Evolutionary conservation across 2,888 invertebrate genomes (phyloP).

Genomic region (Polymixis flavicincta): DNA sequence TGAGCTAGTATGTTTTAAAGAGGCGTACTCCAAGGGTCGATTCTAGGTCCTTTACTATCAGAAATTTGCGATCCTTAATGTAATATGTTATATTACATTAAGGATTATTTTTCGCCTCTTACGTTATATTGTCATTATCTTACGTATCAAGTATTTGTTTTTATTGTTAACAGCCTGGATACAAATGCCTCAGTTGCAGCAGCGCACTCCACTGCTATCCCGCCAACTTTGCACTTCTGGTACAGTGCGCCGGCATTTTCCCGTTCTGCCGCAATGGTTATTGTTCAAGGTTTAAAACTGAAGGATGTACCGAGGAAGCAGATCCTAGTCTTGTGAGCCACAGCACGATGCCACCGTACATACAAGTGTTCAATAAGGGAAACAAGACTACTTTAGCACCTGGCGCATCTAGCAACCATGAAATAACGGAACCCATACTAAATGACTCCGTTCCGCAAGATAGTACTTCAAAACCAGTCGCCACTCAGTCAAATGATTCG

Average conservation of each 20-base stretch:
- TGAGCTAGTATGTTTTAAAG: neutral
- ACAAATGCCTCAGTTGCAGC: slow-evolving; percentile 71
- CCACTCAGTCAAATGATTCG: slow-evolving; percentile 16
- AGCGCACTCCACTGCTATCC: slow-evolving; percentile 74
- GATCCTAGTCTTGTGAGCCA: slow-evolving; percentile 31
- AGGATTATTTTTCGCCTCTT: neutral
- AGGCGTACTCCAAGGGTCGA: neutral
- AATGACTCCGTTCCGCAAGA: slow-evolving; percentile 25
- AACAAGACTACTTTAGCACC: slow-evolving; percentile 33
- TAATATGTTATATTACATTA: too few relatives aligned
- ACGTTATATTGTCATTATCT: neutral
- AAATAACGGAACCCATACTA: slow-evolving; percentile 8
- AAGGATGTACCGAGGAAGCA: slow-evolving; percentile 65
- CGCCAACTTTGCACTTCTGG: slow-evolving; percentile 70
- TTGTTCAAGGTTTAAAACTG: slow-evolving; percentile 70
- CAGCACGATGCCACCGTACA: slow-evolving; percentile 43
- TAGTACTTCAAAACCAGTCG: slow-evolving; percentile 31
- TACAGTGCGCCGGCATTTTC: slow-evolving; percentile 71
- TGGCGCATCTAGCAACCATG: slow-evolving; percentile 13
- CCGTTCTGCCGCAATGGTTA: slow-evolving; percentile 73
- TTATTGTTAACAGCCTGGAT: slow-evolving; percentile 70
- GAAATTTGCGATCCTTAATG: neutral
- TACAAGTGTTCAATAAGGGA: slow-evolving; percentile 29
- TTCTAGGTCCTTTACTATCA: neutral
- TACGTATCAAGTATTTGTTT: neutral